Base-by-base conservation (phyloP, 2,113 vertebrate species). In the Ageneiosus marmoratus region DNA sequence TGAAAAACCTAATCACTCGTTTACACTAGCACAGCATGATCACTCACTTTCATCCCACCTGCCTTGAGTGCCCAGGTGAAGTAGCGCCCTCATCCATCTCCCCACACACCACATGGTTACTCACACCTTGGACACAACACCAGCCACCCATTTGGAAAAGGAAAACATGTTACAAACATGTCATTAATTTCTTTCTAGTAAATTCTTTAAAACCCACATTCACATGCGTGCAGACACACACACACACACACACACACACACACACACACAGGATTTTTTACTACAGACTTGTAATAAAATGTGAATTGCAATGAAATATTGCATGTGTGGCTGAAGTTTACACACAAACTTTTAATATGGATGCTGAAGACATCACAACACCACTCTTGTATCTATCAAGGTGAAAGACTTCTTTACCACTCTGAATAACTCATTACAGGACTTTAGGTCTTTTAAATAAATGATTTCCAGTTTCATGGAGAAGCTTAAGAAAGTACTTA, bases 1-100 rank as follows among this genome's bases (percentile, higher is more conserved):
- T 67, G 56, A 55, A 84, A 58, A 78, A 82, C 84, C 79, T 83
- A 86, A 86, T 84, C 83, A 81, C 75, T 78, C 48, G 79, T 82
- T 58, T 74, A 41, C 50, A 65, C 48, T 58, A 84, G 37, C 70
- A 72, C 76, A 55, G 80, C 56, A 81, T 50, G 83, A 84, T 84
- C 65, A 58, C 77, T 79, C 50, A 78, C 85, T 73, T 81, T 81
- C 73, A 72, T 77, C 44, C 73, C 32, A 74, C 48, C 79, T 81
- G 48, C 79, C 50, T 65, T 75, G 32, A 83, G 81, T 73, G n/a
- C 81, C 60, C 73, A 77, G 73, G 32, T 63, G 73, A 67, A 76
- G 73, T 24, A 77, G 50, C 60, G 63, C 62, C 69, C 73, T 48
- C 32, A 65, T 85, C 65, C 69, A 73, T 73, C 75, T 69, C 72